phyloP scores from a whole-genome alignment of 1,140 invertebrate genomes.

The Harlomillsia oculata region DNA sequence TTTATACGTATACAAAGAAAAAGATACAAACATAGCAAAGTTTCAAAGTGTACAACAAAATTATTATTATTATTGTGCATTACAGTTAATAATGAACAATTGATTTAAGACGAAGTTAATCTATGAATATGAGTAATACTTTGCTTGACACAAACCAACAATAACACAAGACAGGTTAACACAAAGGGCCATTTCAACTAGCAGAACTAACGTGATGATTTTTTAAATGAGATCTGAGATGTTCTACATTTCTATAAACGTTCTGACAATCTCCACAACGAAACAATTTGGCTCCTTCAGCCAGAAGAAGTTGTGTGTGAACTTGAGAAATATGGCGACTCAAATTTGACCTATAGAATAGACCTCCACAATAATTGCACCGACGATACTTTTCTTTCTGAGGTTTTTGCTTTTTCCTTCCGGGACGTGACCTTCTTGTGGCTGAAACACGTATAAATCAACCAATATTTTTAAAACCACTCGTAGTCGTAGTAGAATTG shows the following conservation, averaged over 20 bases:
- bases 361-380: slow-evolving; percentile 23
- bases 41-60: too few relatives aligned
- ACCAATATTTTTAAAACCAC: not conserved
- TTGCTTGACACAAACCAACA: too few relatives aligned
- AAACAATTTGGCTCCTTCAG: slow-evolving; percentile 10
- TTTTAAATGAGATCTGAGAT: slow-evolving; percentile 10
- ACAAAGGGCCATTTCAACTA: too few relatives aligned
- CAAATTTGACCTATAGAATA: slow-evolving; percentile 27
- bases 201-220: slow-evolving; percentile 6
- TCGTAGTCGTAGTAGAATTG: not conserved
- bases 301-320: slow-evolving; percentile 20
- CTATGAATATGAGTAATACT: too few relatives aligned
- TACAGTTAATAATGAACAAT: too few relatives aligned
- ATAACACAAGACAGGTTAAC: too few relatives aligned
- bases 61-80: too few relatives aligned
- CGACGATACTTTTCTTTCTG: slow-evolving; percentile 14
- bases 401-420: not conserved
- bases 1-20: too few relatives aligned
- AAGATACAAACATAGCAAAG: too few relatives aligned
- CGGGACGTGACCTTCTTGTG: not conserved
- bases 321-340: slow-evolving; percentile 21
- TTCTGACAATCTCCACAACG: slow-evolving; percentile 15
- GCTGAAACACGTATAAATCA: not conserved
- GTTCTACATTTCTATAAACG: slow-evolving; percentile 10
- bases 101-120: too few relatives aligned